Conservation (phyloP, 2,888 invertebrate genomes). For the Idaea straminata region DNA sequence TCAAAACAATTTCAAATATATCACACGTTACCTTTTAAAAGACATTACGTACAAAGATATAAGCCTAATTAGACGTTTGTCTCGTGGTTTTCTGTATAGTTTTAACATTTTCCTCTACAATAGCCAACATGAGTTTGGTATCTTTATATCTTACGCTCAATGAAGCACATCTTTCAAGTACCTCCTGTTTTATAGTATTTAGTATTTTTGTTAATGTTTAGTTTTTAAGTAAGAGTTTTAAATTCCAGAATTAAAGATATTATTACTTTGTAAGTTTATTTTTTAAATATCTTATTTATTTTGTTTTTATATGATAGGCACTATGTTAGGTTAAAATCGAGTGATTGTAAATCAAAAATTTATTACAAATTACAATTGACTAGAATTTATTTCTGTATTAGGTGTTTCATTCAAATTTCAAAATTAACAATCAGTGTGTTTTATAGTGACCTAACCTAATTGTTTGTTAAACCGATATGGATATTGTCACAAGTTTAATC, state of each 20-base stretch:
- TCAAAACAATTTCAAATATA: constrained; percentile 24
- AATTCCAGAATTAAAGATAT: constrained; percentile 74
- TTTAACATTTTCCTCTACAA: constrained; percentile 2
- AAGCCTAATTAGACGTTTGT: constrained; percentile 16
- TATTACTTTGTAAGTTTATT: constrained; percentile 61
- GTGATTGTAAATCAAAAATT: constrained; percentile 11
- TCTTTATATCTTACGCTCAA: constrained; percentile 21
- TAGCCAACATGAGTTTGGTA: constrained; percentile 6
- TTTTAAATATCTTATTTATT: constrained; percentile 64
- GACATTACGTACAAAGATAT: constrained; percentile 39
- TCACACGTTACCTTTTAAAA: constrained; percentile 36
- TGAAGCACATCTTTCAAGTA: constrained; percentile 35
- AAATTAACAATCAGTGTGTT: background rate
- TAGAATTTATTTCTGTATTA: background rate
- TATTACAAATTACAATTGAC: background rate
- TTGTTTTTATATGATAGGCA: constrained; percentile 47
- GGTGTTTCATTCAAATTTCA: background rate
- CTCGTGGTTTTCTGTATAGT: constrained; percentile 5
- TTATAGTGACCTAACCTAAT: background rate
- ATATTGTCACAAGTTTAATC: background rate
- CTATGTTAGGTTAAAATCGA: constrained; percentile 32
- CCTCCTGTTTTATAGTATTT: constrained; percentile 47
- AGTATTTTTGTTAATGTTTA: constrained; percentile 65
- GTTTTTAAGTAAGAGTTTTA: constrained; percentile 70
- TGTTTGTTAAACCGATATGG: background rate